These are phyloP conservation scores for Amazona vittata DNA, from an alignment of 2,113 vertebrate species.

Conservation along the genomic window DNA sequence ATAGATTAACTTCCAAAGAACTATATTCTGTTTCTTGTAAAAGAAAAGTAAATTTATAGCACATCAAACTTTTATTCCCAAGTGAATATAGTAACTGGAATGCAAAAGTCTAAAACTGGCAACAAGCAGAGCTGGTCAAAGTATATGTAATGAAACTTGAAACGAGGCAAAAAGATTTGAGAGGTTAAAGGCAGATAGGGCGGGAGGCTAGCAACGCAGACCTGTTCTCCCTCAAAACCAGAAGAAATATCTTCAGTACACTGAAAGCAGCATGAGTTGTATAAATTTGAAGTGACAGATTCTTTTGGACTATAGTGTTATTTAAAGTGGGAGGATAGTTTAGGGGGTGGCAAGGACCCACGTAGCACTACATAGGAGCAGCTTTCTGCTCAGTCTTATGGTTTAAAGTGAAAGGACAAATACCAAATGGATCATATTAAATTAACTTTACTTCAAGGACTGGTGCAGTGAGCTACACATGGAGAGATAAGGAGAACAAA, in stretches of 20 bases:
- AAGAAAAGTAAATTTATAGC: constrained; percentile 55
- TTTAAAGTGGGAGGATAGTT: neutral
- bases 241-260: constrained; percentile 16
- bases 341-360: neutral
- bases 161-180: constrained; percentile 55
- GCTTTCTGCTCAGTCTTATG: neutral
- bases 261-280: neutral
- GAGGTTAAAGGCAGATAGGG: constrained; percentile 48
- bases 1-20: constrained; percentile 60
- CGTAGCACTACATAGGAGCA: neutral
- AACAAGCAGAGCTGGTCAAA: constrained; percentile 59
- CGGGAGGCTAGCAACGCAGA: constrained; percentile 21
- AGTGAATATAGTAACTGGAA: constrained; percentile 49
- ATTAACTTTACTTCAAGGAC: neutral
- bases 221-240: constrained; percentile 57
- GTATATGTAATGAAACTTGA: constrained; percentile 57
- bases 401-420: neutral
- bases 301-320: neutral
- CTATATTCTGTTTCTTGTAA: constrained; percentile 47
- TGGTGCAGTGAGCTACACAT: neutral
- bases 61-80: constrained; percentile 46
- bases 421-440: neutral
- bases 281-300: constrained; percentile 43
- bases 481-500: neutral
- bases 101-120: constrained; percentile 42